Base-by-base conservation (phyloP, 2,797 vertebrate genomes). In the Protonibea diacanthus region DNA sequence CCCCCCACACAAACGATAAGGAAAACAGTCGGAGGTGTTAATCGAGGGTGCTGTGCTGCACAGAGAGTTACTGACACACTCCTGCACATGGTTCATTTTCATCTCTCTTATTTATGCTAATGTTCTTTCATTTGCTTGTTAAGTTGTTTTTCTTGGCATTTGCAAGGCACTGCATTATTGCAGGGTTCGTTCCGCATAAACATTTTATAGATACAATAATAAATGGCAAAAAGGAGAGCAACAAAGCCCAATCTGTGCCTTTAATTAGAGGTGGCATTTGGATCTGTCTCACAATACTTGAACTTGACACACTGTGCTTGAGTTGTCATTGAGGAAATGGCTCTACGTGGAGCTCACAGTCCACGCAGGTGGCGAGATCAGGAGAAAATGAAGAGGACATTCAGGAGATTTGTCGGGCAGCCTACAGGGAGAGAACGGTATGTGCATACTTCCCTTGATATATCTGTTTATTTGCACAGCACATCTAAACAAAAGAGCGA, bases 381-480 rank as follows among this genome's bases (percentile, higher is more conserved):
- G 42, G 73, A 60, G 38, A 71, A 52, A 80, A 44, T 14, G 8
- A 81, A 76, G 81, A 47, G 74, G 74, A 71, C 58, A 68, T 89
- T 84, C 40, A 74, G 63, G 80, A 68, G 78, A 83, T 80, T 72
- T 78, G 74, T 62, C 13, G 44, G 69, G 73, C 29, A 49, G 77
- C 63, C 58, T 71, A 47, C 78, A 33, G 61, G 64, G 75, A 63
- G 66, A 71, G 66, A 71, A 52, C 48, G 69, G 83, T 85, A 89
- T 90, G 88, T 80, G 85, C 89, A 91, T 77, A 84, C 90, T 94
- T 95, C 92, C 91, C 80, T 82, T 89, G 72, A 92, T 82, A 85
- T 88, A 86, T 90, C 75, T 91, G 94, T 94, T 95, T 95, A 94
- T 96, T 96, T 95, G 93, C 93, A 92, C 93, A 94, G 90, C 78